Base-by-base conservation (phyloP, 2,888 invertebrate species). In the Lysandra bellargus region DNA sequence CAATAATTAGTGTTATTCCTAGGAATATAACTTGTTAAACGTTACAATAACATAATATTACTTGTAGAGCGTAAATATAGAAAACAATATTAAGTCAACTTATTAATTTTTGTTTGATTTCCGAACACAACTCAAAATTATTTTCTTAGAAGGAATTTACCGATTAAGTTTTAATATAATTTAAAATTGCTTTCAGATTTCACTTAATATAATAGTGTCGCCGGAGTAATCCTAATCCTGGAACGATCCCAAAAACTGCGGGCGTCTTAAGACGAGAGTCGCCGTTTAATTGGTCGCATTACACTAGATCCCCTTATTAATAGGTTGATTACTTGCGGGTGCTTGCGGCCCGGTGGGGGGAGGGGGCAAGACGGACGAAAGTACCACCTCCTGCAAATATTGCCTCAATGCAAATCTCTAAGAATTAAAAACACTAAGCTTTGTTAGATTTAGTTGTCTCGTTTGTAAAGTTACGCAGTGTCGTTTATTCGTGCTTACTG, bases 291-390 rank as follows among this genome's bases (percentile, higher is more conserved):
- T 94, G 91, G 92, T 88, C 88, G 94, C 85, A 93, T 94, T 94
- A 93, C 87, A 87, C 88, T 87, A 91, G 88, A 94, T 89, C 94
- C 88, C 89, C 89, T 90, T 94, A 94, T 94, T 93, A 94, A 94
- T 94, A 92, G 94, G 92, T 91, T 91, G 94, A 93, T 94, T 94
- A 93, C 89, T 90, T 89, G 91, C 89, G 91, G 92, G 89, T 94
- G 92, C 89, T 90, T 89, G 91, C 89, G 91, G 92, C 88, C 88
- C 88, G 88, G 82, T 81, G 81, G 82, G 79, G 79, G 79, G 83
- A 82, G 84, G 83, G 33, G 69, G 69, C 1, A 69, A 84, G 83
- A 83, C 83, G 83, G 69, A 64, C 83, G 82, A 81, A 82, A 81
- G 81, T 82, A 82, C 83, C 83, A 79, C 79, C 81, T 78, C 79